A percentile compares a stretch with the other conserved stretches of the same genome.
Evolutionary conservation across 2,888 invertebrate genomes (phyloP).

Genomic region (Tenthredo amoena): DNA sequence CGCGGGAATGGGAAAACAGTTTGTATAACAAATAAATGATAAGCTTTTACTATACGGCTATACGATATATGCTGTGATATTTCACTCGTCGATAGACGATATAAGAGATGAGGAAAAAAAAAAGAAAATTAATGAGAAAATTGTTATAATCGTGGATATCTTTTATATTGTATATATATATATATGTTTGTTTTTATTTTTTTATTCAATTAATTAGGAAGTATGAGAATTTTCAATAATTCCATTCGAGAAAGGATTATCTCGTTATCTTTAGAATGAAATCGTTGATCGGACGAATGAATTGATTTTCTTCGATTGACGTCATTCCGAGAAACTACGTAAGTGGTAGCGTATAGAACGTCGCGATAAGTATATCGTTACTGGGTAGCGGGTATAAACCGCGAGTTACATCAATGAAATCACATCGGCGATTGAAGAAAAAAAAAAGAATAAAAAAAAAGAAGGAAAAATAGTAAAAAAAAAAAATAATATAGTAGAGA

Average conservation of each 20-base stretch:
- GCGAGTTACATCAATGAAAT: not conserved
- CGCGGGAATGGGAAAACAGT: conserved; percentile 8
- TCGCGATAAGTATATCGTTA: not conserved
- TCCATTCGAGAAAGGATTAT: not conserved
- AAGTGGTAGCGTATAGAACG: not conserved
- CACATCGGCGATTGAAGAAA: not conserved
- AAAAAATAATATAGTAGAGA: not conserved
- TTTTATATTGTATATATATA: too few species aligned
- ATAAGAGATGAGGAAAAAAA: not conserved
- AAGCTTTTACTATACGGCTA: conserved; percentile 1
- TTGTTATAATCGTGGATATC: too few species aligned
- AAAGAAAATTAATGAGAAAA: not conserved
- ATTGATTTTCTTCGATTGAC: conserved; percentile 30
- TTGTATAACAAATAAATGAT: conserved; percentile 28
- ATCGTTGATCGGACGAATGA: not conserved
- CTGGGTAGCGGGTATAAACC: not conserved
- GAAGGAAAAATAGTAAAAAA: not conserved
- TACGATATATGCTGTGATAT: not conserved
- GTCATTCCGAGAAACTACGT: not conserved
- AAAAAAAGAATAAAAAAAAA: not conserved
- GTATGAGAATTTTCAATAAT: too few species aligned
- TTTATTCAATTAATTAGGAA: not conserved
- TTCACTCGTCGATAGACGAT: not conserved
- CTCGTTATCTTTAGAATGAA: not conserved
- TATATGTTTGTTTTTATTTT: not conserved